Base-by-base conservation (phyloP, 1,140 invertebrate genomes). In the Lethocerus indicus region DNA sequence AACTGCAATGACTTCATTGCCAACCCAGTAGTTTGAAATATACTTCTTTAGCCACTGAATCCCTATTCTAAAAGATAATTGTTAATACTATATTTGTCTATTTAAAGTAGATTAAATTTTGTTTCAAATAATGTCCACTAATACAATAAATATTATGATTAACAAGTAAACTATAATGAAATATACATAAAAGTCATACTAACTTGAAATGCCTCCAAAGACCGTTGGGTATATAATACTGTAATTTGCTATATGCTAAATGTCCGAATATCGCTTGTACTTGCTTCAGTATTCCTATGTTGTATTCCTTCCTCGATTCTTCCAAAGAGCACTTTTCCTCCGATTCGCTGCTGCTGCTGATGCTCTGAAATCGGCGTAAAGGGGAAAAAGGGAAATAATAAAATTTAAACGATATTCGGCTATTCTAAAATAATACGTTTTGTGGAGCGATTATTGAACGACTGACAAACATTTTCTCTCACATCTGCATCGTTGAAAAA, bases 251-350 rank as follows among this genome's bases (percentile, higher is more conserved):
- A 61, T 89, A 88, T 39, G 90, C 87, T 57, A 98, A 71, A 71
- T 98, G 91, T 41, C 91, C 93, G 68, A 98, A 98, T 64, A 98
- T 97, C 6, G 88, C 86, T 71, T 98, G 94, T 37, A 98, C 84
- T 70, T 97, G 90, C 67, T 94, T 94, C 18, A 98, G 68, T 58
- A 98, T 94, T 18, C 85, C 87, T 37, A 96, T 78, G 63, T 98
- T 93, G 63, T 97, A 97, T 57, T 92, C 88, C 59, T 85, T 86
- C 28, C 79, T 66, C 13, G 61, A 59, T 57, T 63, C 60, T 42
- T 63, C 62, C 24, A 60, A 47, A 58, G 60, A 64, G 37, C 58
- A 56, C 36, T 62, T 61, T 28, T 63, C 61, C 53, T 64, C 62
- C 20, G 20, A 26, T 28, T 56, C 54, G 35, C 36, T 50, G 7